Base-by-base conservation (phyloP, 2,797 vertebrate species). In the Artibeus lituratus region DNA sequence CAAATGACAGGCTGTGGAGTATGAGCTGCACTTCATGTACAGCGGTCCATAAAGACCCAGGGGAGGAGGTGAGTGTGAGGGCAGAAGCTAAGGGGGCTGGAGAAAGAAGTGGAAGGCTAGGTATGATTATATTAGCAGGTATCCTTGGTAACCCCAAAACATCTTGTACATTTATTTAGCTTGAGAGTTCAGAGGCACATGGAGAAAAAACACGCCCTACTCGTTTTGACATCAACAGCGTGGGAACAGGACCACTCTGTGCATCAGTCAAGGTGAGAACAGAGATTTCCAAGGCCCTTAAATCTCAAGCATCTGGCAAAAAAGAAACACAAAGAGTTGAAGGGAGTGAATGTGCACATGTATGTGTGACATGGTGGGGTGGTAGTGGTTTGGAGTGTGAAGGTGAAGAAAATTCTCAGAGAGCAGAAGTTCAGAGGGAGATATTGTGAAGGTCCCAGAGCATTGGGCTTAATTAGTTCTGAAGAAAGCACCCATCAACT, bases 141-240 rank as follows among this genome's bases (percentile, higher is more conserved):
- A 96, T 93, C 89, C 97, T 49, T 94, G 92, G 94, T 77, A 95
- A 82, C 87, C 86, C 82, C 92, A 95, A 86, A 95, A 97, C 22
- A 92, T 92, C 96, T 96, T 84, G 22, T 76, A 26, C 88, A 47
- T 96, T 96, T 81, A 53, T 8, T 21, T 53, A 95, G 94, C 49
- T 69, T 78, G 92, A 81, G 81, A 97, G 95, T 90, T 94, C 87
- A 78, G 94, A 69, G 78, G 97, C 97, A 96, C 55, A 44, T 92
- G 96, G 89, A 76, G 77, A 39, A 55, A 90, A 96, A 97, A 97
- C 0, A 35, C 96, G 93, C 62, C 70, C 92, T 83, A 57, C 65
- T 93, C 94, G 73, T 93, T 80, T 95, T 95, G 96, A 94, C 62
- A 85, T 88, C 96, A 91, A 93, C 47, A 90, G 77, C 70, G 53